These are phyloP conservation scores for Casuarius casuarius DNA, from an alignment of 2,113 vertebrate species.

Conservation along the genomic window DNA sequence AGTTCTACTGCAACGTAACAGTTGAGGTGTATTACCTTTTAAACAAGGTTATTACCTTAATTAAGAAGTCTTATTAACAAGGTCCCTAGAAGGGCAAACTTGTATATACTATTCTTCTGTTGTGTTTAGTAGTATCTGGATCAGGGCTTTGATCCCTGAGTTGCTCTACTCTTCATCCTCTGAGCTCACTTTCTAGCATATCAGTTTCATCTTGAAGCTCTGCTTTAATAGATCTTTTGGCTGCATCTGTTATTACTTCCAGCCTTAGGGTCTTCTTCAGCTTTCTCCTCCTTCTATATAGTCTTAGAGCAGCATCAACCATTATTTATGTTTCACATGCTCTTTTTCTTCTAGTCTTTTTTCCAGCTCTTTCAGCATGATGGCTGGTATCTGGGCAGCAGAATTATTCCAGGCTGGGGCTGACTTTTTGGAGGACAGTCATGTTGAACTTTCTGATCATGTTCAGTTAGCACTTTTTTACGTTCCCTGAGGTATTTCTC, in stretches of 20 bases:
- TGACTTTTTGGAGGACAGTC: background rate
- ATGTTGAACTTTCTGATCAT: background rate
- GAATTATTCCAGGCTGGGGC: background rate
- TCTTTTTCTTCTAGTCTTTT: background rate
- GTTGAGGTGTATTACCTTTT: background rate
- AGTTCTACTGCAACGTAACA: background rate
- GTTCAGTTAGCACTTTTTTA: background rate
- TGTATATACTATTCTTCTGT: background rate
- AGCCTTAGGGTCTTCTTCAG: background rate
- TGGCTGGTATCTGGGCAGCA: background rate
- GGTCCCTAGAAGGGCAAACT: background rate
- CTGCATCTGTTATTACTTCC: background rate
- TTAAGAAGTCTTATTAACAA: background rate
- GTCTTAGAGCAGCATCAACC: background rate
- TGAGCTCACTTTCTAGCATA: background rate
- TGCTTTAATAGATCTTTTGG: constrained; percentile 10
- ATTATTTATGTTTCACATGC: background rate
- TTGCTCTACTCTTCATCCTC: background rate
- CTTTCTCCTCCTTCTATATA: background rate
- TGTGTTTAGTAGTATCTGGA: background rate
- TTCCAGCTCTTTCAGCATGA: background rate
- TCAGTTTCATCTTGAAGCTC: background rate
- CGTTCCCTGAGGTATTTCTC: background rate
- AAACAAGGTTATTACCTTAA: background rate
- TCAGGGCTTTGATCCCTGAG: background rate